These are phyloP conservation scores for Clusia tigrina DNA, from an alignment of 2,888 invertebrate species.

Conservation along the genomic window DNA sequence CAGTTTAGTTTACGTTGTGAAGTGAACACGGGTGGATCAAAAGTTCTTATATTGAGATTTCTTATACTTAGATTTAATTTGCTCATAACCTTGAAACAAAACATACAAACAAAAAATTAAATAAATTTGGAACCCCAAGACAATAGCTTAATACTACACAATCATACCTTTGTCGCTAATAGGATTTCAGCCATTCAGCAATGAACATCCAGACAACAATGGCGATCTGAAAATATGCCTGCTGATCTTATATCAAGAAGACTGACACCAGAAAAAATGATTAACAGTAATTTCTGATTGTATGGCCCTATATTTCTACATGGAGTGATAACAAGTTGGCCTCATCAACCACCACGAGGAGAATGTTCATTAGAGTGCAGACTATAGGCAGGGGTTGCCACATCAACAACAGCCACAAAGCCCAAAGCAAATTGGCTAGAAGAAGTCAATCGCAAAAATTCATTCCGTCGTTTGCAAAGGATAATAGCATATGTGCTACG, in stretches of 20 bases:
- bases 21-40: no score
- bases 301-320: conserved; percentile 11
- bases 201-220: not conserved
- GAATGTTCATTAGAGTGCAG: not conserved
- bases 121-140: no score
- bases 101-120: no score
- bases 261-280: not conserved
- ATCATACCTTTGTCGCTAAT: conserved; percentile 7
- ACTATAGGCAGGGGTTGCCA: not conserved
- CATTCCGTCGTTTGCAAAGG: not conserved
- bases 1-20: no score
- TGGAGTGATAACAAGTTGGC: not conserved
- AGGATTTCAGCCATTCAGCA: not conserved
- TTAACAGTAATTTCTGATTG: not conserved
- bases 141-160: no score
- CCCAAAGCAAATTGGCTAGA: no score
- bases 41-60: no score
- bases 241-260: conserved; percentile 2
- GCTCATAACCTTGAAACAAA: no score
- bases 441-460: not conserved
- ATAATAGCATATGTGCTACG: not conserved
- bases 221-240: not conserved
- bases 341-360: not conserved
- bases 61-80: no score
- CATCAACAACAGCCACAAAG: not conserved